phyloP scores from a whole-genome alignment of 2,113 vertebrate genomes.

The Neotoma lepida region DNA sequence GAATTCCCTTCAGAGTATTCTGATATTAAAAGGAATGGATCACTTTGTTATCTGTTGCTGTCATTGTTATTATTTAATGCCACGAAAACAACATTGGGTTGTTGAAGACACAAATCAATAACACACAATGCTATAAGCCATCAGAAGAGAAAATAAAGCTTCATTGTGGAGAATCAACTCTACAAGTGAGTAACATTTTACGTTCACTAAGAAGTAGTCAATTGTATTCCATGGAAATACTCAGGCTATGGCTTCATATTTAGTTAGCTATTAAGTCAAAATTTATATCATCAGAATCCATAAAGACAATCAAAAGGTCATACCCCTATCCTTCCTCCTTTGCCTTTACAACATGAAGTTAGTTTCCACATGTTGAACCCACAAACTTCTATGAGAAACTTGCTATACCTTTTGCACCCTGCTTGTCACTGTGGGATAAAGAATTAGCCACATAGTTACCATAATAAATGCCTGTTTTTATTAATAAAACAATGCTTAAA shows the following conservation, averaged over 20 bases:
- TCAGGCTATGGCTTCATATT: constrained; percentile 24
- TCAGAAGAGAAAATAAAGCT: constrained; percentile 55
- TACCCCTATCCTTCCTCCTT: neutral
- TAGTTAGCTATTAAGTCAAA: constrained; percentile 55
- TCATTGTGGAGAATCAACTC: constrained; percentile 51
- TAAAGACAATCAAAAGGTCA: neutral
- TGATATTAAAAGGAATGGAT: constrained; percentile 73
- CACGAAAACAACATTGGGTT: constrained; percentile 42
- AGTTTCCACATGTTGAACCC: neutral
- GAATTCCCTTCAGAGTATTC: constrained; percentile 62
- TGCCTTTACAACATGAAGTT: neutral
- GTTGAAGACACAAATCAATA: constrained; percentile 70
- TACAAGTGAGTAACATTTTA: constrained; percentile 47
- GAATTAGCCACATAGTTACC: neutral
- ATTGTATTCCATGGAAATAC: neutral
- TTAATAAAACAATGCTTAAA: neutral
- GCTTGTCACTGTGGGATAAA: neutral
- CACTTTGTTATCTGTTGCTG: constrained; percentile 70
- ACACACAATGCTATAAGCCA: constrained; percentile 56
- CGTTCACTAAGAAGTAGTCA: constrained; percentile 28
- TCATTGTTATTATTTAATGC: constrained; percentile 74
- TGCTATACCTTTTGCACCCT: neutral
- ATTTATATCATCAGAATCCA: neutral
- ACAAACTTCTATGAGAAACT: neutral
- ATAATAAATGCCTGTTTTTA: neutral